Base-by-base conservation (phyloP, 2,113 vertebrate species). In the Verasper variegatus region DNA sequence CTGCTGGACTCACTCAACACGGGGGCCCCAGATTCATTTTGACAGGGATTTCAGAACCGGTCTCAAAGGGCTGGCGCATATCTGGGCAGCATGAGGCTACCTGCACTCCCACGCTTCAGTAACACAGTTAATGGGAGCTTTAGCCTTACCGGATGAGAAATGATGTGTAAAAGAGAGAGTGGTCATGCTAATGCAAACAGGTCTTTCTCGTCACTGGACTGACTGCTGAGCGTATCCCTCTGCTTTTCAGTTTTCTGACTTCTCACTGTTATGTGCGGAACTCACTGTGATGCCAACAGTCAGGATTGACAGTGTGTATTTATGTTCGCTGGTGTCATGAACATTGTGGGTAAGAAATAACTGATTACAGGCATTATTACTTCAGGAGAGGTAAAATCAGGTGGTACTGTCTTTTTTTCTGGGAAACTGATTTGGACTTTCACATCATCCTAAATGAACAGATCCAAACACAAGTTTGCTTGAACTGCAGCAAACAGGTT, bases 111-210 rank as follows among this genome's bases (percentile, higher is more conserved):
- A 85, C 76, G 88, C 90, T 88, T 87, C 86, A 89, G 74, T 88
- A 82, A 75, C 79, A 76, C 79, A 67, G 69, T 80, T 93, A 92
- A 93, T 93, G 73, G 86, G 84, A 90, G 81, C 73, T 83, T 89
- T 76, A 76, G 85, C 60, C 56, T 73, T 42, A 14, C 68, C 60
- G 67, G 68, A 83, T 81, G 79, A 85, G 79, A 81, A 84, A 76
- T 52, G 77, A 77, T 84, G 79, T 80, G 74, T 51, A 70, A 79
- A 71, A 73, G 70, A 57, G 76, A 73, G 70, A 60, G 76, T 56
- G 81, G 87, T 74, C 85, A 87, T 86, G 59, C 78, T 76, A 84
- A 87, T 86, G 59, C 78, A 78, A 85, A 65, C 42, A 61, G 21
- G 64, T 66, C 51, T 40, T 10, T 42, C 49, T 61, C 68, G 72